Percentiles rank a stretch among this genome's conserved stretches.
phyloP scores from a whole-genome alignment of 30 jellyfish, hydroid and myxozoan genomes.

The Turritopsis dohrnii region DNA sequence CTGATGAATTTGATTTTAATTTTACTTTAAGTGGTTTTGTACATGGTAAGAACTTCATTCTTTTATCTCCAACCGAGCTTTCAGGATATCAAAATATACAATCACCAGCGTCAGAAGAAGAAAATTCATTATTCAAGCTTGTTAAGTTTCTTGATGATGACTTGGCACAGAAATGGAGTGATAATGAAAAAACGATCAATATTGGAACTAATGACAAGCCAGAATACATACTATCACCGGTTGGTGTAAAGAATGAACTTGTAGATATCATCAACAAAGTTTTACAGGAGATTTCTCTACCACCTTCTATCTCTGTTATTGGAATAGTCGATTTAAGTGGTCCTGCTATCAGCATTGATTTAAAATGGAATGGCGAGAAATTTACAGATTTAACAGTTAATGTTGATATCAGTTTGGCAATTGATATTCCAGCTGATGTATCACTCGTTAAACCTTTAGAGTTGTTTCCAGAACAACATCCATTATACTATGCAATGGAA shows the following conservation, averaged over 20 bases:
- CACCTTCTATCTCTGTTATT: background rate
- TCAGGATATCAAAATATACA: background rate
- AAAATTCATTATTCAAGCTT: background rate
- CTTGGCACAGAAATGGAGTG: background rate
- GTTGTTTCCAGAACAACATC: background rate
- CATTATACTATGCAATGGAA: background rate
- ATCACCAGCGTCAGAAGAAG: background rate
- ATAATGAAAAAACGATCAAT: background rate
- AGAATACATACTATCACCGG: background rate
- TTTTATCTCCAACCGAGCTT: background rate
- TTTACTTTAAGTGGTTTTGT: background rate
- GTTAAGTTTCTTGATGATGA: background rate
- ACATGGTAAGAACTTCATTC: background rate
- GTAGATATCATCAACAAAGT: background rate
- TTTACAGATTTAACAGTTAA: background rate
- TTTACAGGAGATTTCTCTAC: background rate
- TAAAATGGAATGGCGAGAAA: background rate
- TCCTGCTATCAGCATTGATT: conserved; percentile 3
- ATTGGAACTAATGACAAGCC: background rate
- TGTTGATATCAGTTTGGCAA: background rate
- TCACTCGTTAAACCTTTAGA: background rate
- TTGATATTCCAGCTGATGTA: background rate
- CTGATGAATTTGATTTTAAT: background rate
- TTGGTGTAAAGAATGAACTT: background rate
- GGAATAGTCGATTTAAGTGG: background rate